Evolutionary conservation across 2,113 vertebrate genomes (phyloP), one percentile per base, ranked within the genome.

Genomic region (Cyanistes caeruleus): DNA sequence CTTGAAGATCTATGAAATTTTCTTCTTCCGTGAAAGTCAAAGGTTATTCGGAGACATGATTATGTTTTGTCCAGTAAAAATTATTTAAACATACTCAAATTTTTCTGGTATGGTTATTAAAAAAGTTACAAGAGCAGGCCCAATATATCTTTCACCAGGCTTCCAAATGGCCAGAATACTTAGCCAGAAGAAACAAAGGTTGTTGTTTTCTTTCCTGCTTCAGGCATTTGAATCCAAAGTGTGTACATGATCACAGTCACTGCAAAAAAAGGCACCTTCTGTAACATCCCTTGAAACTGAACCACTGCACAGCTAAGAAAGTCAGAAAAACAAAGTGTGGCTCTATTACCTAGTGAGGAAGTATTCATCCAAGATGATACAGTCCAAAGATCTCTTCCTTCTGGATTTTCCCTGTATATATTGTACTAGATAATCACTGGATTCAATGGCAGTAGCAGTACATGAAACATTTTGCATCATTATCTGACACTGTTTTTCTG

Each of bases 381-480:
- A 70, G 24, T 25, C 14, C 74, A 88, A 75, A 53, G 16, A 46
- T 25, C 55, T 82, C 21, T 59, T 94, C 15, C 24, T 60, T 3
- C 4, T 53, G 35, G 24, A 46, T 86, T 89, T 69, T 77, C 69
- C 5, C 6, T 72, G 6, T 48, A 7, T 37, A 10, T 53, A 15
- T 74, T 64, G 37, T 18, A 28, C 27, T 69, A 43, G 39, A 44
- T 27, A 41, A 63, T 52, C 37, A 18, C 37, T 65, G 46, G 33
- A 73, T 93, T 65, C 59, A 84, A 43, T 44, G 19, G 17, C 14
- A 64, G 17, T 52, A 81, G 27, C 21, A 56, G 31, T 33, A 51
- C 13, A 39, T 0, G 0, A 76, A 79, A 52, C 1, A 13, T 68
- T 59, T 56, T 35, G 2, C 49, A 24, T 44, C 7, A 7, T 49